Base-by-base conservation (phyloP, 2,888 invertebrate genomes). In the Mythimna pallens region DNA sequence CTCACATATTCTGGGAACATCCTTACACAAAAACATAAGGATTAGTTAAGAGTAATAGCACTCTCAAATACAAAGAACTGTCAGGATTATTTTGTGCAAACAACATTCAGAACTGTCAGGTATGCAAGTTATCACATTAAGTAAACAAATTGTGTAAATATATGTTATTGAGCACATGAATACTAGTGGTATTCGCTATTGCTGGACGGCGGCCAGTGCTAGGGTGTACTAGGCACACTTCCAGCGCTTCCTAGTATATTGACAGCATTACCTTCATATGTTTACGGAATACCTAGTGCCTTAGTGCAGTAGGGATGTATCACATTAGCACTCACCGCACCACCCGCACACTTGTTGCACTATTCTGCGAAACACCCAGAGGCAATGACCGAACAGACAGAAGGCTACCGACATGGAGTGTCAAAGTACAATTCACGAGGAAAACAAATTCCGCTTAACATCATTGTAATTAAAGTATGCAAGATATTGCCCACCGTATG, bases 211-310 rank as follows among this genome's bases (percentile, higher is more conserved):
- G 82, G 93, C 94, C 95, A 94, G 91, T 85, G 77, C 74, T 83
- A 81, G 88, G 86, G 83, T 85, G 79, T 81, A 88, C 89, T 93
- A 93, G 94, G 94, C 95, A 94, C 76, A 77, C 72, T 80, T 92
- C 95, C 95, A 95, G 87, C 91, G 89, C 91, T 95, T 95, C 95
- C 95, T 94, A 86, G 93, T 94, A 92, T 87, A 93, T 87, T 89
- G 89, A 89, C 89, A 89, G 88, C 86, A 90, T 92, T 90, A 92
- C 89, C 91, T 92, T 89, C 89, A 88, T 83, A 83, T 90, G 84
- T 87, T 87, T 87, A 85, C 87, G 80, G 85, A 89, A 90, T 92
- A 89, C 87, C 88, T 90, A 91, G 87, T 91, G 87, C 87, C 88
- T 90, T 86, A 88, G 85, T 90, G 89, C 88, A 81, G 87, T 82